These are phyloP conservation scores for Zelleria hepariella DNA, from an alignment of 2,888 invertebrate genomes.

Conservation along the genomic window DNA sequence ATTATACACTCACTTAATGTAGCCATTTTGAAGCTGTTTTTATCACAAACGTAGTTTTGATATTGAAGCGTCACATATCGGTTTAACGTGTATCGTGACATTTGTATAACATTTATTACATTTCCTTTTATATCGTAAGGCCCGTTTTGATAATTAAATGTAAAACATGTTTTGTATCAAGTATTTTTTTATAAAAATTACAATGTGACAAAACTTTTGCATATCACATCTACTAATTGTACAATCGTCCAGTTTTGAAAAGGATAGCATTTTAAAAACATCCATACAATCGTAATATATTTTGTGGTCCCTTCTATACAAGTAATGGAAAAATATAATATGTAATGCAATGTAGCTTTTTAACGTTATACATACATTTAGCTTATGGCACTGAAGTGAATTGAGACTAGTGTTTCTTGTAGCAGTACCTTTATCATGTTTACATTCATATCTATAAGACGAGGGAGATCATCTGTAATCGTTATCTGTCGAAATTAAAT, in stretches of 20 bases:
- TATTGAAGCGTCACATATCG: no score
- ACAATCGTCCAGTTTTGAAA: background rate
- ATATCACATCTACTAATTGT: no score
- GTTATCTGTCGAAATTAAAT: background rate
- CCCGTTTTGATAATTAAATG: background rate
- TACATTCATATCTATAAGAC: background rate
- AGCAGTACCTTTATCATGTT: background rate
- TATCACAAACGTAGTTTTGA: constrained; percentile 32
- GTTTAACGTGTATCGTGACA: no score
- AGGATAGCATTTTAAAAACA: background rate
- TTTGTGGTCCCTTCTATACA: background rate
- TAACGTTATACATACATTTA: background rate
- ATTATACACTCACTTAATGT: constrained; percentile 9
- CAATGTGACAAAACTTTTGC: no score
- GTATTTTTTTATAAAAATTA: background rate
- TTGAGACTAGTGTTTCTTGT: constrained; percentile 17
- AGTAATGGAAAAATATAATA: background rate
- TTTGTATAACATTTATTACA: no score
- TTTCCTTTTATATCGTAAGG: background rate
- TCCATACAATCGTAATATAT: no score
- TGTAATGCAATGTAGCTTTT: background rate
- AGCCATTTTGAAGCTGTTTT: constrained; percentile 20
- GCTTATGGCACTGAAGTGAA: constrained; percentile 29
- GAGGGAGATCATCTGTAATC: background rate
- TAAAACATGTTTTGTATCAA: background rate